Conservation (phyloP, 1,140 invertebrate genomes). For the Ceratoteleas bidentatus region DNA sequence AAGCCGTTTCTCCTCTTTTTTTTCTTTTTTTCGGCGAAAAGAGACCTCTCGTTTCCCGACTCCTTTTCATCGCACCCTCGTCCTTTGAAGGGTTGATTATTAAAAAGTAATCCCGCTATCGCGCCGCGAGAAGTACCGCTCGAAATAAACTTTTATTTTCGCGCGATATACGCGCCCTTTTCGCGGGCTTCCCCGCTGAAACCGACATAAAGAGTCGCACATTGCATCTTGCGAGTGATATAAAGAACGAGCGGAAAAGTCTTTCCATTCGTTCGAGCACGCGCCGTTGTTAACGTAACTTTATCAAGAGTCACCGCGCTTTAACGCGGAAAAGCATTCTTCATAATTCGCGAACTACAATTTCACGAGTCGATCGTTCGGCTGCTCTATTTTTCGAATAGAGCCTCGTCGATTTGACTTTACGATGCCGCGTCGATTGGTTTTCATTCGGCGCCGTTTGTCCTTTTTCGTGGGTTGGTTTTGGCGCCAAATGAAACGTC, state of each 20-base stretch:
- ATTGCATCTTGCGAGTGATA: conserved; percentile 34
- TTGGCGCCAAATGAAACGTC: background rate
- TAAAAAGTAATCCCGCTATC: conserved; percentile 18
- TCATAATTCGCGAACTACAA: conserved; percentile 11
- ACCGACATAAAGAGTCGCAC: conserved; percentile 40
- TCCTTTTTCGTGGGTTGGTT: too few relatives aligned
- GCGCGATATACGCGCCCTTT: conserved; percentile 4
- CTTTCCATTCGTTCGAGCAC: conserved; percentile 36
- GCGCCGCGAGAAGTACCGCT: background rate
- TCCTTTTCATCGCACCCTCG: too few relatives aligned
- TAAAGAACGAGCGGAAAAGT: conserved; percentile 38
- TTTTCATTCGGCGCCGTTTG: too few relatives aligned
- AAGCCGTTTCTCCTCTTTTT: too few relatives aligned
- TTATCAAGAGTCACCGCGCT: conserved; percentile 34
- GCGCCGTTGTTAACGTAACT: conserved; percentile 29
- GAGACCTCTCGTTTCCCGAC: too few relatives aligned
- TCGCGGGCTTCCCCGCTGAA: conserved; percentile 15
- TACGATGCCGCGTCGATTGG: too few relatives aligned
- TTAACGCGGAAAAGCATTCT: conserved; percentile 11
- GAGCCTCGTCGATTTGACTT: too few relatives aligned
- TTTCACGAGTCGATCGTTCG: too few relatives aligned
- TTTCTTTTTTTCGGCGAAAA: too few relatives aligned
- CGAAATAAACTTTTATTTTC: conserved; percentile 35
- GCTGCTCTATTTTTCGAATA: too few relatives aligned
- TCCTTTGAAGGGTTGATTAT: conserved; percentile 3